Base-by-base conservation (phyloP, 1,140 invertebrate species). In the Ephestia elutella region DNA sequence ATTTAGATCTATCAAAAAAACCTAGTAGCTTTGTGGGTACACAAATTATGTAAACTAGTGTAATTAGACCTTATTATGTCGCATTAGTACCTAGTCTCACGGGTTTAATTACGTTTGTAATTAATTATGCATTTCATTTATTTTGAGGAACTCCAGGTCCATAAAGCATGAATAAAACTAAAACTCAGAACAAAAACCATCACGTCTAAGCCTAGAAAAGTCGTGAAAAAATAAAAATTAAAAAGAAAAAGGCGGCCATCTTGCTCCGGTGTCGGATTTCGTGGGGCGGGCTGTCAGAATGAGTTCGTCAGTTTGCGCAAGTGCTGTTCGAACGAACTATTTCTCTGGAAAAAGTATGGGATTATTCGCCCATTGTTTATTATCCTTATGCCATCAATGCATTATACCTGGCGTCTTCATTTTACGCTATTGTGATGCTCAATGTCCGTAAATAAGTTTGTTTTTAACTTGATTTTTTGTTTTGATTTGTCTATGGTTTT, bases 361-460 rank as follows among this genome's bases (percentile, higher is more conserved):
- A 44, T 44, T 44, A 44, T 44, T 44, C n/a, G 15, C n/a, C 38
- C 38, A 44, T 44, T 44, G 38, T 44, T 44, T 15, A 44, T 44
- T 15, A 44, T 44, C 38, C 38, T 44, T 44, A 5, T n/a, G 38
- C 38, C 38, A 44, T 44, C 38, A 17, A 44, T 15, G 10, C 13
- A 44, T 44, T 44, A 44, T 44, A 44, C 38, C 38, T 44, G 38
- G 13, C 38, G 7, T 44, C 38, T 44, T 44, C 38, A 15, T 44
- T 44, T 15, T 15, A 44, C 38, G 38, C 38, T 44, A 15, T 15
- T 44, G 38, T 44, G 13, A 44, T 15, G 38, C 5, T 44, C 38
- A 44, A 44, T 44, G 10, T 15, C 38, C 38, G 38, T 44, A 13
- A 44, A 44, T 44, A 17, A 44, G 13, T 44, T 44, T 44, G 13